Evolutionary conservation across 2,113 vertebrate genomes (phyloP), one percentile per base, ranked within the genome.

Genomic region (Thinocorus orbignyianus): DNA sequence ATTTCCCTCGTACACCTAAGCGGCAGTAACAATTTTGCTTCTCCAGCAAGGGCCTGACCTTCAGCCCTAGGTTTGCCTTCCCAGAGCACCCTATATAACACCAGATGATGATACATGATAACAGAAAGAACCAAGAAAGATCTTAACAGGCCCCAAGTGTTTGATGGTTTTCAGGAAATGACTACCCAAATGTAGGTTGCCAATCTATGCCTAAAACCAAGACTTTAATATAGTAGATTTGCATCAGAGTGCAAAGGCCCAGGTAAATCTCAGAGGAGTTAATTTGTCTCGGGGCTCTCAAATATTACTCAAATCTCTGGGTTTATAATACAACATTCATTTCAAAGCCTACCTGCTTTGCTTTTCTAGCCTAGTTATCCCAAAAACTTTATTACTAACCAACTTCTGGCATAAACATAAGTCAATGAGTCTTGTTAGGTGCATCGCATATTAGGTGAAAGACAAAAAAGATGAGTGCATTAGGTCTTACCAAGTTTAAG

Each of bases 21-120:
- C 15, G 3, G 80, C 81, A 89, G 80, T 68, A 92, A 92, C 69
- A 93, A 81, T 95, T 92, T 65, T 91, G 52, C 48, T 87, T 86
- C 90, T 74, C 65, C 18, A 54, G 73, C 6, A 4, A 87, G 77
- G 86, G 57, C 80, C 77, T 89, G 88, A 93, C 58, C 91, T 93
- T 92, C 82, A 79, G 70, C 70, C 61, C 15, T 7, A 68, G 37
- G 49, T 85, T 80, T 82, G 44, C 83, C 49, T 96, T 92, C 83
- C n/a, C 52, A 62, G 39, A 81, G 73, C 30, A 4, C 73, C 54
- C 91, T 81, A 14, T 76, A 15, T 58, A 61, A 93, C 72, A 81
- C 44, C 69, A 89, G 88, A 91, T 82, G 73, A 92, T 89, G 83
- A 88, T 64, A 92, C 35, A 76, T 19, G 76, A 83, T 58, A 88